A percentile compares a stretch with the other conserved stretches of the same genome.
Conservation (phyloP, 2,113 vertebrate species). For the Fulmarus glacialis region DNA sequence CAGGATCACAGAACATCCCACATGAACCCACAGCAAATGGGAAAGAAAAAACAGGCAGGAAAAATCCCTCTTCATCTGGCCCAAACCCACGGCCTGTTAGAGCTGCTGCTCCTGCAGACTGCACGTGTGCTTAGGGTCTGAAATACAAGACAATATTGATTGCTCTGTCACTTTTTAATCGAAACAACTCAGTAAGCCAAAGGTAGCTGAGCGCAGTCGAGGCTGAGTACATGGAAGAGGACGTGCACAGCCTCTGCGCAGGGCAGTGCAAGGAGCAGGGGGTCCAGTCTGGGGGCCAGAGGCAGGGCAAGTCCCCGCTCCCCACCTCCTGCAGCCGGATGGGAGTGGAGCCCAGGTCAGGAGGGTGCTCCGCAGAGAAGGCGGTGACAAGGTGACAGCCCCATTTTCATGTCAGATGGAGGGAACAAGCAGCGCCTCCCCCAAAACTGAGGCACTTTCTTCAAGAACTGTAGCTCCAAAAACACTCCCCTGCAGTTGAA, state of each 20-base stretch:
- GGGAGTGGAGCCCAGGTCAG: not conserved
- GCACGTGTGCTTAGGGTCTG: not conserved
- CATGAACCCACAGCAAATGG: not conserved
- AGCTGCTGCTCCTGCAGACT: not conserved
- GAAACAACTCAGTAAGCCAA: rapidly evolving
- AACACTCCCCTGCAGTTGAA: rapidly evolving
- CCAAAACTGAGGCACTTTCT: not conserved
- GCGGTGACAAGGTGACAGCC: rapidly evolving
- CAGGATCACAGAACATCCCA: not conserved
- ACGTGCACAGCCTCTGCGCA: rapidly evolving
- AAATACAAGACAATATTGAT: not conserved
- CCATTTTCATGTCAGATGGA: not conserved
- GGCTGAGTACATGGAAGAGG: not conserved
- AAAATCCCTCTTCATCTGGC: not conserved
- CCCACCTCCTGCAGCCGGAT: not conserved
- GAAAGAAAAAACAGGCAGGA: not conserved
- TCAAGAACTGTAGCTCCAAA: not conserved
- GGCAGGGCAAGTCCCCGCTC: not conserved
- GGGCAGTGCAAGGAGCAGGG: not conserved
- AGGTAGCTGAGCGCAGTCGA: rapidly evolving
- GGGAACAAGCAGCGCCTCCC: not conserved
- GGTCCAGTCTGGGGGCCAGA: rapidly evolving
- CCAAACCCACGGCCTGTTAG: rapidly evolving
- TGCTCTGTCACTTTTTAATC: not conserved
- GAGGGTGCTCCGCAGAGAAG: not conserved